These are phyloP conservation scores for Danio choprae DNA, from an alignment of 2,797 vertebrate species.

Conservation along the genomic window DNA sequence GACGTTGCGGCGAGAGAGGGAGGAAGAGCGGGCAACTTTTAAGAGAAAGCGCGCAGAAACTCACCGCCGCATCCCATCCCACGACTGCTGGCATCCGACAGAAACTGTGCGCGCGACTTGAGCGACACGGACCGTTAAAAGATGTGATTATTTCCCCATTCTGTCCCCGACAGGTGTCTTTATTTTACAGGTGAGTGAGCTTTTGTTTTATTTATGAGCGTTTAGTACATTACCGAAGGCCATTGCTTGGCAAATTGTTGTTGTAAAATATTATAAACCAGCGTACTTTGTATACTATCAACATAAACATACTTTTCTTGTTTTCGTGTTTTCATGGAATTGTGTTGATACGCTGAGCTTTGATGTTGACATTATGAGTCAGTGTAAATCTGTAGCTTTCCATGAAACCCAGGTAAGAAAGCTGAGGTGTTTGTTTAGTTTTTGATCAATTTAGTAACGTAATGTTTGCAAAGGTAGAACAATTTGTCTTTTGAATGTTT, in stretches of 20 bases:
- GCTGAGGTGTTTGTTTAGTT: neutral
- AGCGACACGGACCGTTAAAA: slow-evolving; percentile 8
- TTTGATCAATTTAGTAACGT: neutral
- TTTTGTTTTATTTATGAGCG: neutral
- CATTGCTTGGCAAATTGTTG: neutral
- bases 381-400: neutral
- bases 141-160: slow-evolving; percentile 32
- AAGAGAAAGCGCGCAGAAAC: neutral
- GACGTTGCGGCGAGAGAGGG: neutral
- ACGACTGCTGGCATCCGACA: slow-evolving; percentile 26
- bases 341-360: neutral
- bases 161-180: slow-evolving; percentile 43
- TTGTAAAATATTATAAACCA: neutral
- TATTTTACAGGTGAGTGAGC: slow-evolving; percentile 22
- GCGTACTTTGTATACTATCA: neutral
- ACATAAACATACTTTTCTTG: neutral
- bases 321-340: neutral
- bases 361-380: slow-evolving; percentile 27
- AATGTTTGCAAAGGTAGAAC: neutral
- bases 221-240: neutral
- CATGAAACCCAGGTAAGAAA: neutral
- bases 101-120: neutral
- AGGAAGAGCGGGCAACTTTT: slow-evolving; percentile 28
- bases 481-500: neutral
- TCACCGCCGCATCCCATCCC: slow-evolving; percentile 16